Percentiles rank a stretch among this genome's conserved stretches.
Conservation (phyloP, 2,888 invertebrate genomes). For the Ectobius pallidus region DNA sequence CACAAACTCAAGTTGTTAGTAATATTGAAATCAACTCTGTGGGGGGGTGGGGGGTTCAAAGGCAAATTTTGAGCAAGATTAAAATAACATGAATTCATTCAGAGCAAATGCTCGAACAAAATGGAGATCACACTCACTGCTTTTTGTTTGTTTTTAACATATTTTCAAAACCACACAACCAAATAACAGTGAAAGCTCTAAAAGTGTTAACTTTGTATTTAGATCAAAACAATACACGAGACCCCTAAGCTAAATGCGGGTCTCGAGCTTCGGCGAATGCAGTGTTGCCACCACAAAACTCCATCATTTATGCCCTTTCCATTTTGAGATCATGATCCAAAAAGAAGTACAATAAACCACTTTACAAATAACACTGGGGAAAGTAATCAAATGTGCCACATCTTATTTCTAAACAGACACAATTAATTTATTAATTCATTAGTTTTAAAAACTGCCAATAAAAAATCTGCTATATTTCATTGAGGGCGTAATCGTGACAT, state of each 20-base stretch:
- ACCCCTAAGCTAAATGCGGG: neutral
- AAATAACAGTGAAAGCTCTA: slow-evolving; percentile 22
- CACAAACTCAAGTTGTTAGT: too few species aligned
- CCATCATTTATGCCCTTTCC: neutral
- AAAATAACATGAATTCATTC: slow-evolving; percentile 8
- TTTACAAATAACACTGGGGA: neutral
- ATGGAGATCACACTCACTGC: neutral
- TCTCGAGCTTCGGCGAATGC: slow-evolving; percentile 25
- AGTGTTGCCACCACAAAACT: neutral
- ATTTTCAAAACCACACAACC: slow-evolving; percentile 16
- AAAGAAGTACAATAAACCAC: slow-evolving; percentile 9
- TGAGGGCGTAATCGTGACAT: neutral
- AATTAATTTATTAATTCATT: neutral
- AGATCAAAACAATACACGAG: neutral
- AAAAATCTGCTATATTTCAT: neutral
- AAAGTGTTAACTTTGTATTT: neutral
- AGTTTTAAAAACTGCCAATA: slow-evolving; percentile 10
- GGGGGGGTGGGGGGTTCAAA: neutral
- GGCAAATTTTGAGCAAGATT: slow-evolving; percentile 17
- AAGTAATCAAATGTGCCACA: neutral
- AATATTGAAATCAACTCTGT: neutral
- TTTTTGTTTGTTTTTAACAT: too few species aligned
- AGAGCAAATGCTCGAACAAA: neutral
- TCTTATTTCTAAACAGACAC: neutral
- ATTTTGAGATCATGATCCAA: neutral